Percentiles rank a stretch among this genome's conserved stretches.
Conservation (phyloP, 2,113 vertebrate genomes). For the Sinocyclocheilus maitianheensis region DNA sequence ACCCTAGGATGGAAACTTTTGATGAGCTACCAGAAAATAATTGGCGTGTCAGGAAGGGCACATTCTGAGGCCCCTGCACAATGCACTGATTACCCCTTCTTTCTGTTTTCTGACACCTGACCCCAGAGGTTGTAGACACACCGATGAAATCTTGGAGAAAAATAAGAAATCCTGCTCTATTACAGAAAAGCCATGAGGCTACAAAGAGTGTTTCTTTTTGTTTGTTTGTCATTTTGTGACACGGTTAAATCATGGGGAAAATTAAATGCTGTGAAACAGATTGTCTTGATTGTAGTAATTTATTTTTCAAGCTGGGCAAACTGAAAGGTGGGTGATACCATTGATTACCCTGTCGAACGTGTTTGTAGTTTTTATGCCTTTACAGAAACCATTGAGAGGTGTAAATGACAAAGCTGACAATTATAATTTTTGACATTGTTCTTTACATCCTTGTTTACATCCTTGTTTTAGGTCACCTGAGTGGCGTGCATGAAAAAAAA, state of each 20-base stretch:
- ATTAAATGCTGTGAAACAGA: background rate
- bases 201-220: slow-evolving; percentile 27
- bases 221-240: slow-evolving; percentile 14
- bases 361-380: background rate
- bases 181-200: background rate
- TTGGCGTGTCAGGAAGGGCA: slow-evolving; percentile 29
- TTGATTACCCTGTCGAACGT: background rate
- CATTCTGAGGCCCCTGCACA: slow-evolving; percentile 44
- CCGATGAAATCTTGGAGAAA: slow-evolving; percentile 3
- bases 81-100: slow-evolving; percentile 48
- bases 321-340: background rate
- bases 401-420: background rate
- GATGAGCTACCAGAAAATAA: slow-evolving; percentile 33
- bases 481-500: slow-evolving; percentile 34
- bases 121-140: slow-evolving; percentile 46
- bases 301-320: background rate
- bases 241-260: slow-evolving; percentile 5
- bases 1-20: background rate
- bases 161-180: slow-evolving; percentile 21
- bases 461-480: slow-evolving; percentile 24
- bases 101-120: slow-evolving; percentile 55
- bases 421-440: background rate
- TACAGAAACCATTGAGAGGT: background rate
- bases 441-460: background rate
- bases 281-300: slow-evolving; percentile 1